phyloP scores from a whole-genome alignment of 64 coral and sea anemone species.

The Trachythela sp. region DNA sequence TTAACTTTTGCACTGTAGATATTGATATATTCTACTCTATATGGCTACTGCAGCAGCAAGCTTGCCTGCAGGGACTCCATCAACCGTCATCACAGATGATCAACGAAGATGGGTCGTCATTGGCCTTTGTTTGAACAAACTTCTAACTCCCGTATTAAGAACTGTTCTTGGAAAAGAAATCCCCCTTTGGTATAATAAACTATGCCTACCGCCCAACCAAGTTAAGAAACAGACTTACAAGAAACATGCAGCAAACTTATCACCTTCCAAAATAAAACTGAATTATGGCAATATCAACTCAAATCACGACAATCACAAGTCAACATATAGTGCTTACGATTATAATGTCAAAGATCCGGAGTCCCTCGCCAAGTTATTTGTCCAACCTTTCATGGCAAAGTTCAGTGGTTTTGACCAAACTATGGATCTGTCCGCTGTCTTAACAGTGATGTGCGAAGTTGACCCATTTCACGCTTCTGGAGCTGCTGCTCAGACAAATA shows the following conservation, averaged over 20 bases:
- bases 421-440: no score
- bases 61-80: no score
- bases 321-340: not conserved
- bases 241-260: not conserved
- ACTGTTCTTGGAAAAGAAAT: no score
- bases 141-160: no score
- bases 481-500: not conserved
- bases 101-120: no score
- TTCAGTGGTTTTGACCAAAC: no score
- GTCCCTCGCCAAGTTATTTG: no score
- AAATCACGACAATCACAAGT: not conserved
- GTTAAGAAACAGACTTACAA: not conserved
- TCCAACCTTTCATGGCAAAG: no score
- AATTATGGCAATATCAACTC: constrained; percentile 4
- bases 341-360: not conserved
- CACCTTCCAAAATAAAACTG: not conserved
- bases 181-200: not conserved
- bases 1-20: no score
- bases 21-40: no score
- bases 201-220: not conserved
- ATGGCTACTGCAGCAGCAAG: not conserved
- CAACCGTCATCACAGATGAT: no score
- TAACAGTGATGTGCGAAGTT: not conserved
- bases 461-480: not conserved
- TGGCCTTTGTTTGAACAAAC: no score